Conservation (phyloP, 2,888 invertebrate species). For the Drosophila melanocephala region DNA sequence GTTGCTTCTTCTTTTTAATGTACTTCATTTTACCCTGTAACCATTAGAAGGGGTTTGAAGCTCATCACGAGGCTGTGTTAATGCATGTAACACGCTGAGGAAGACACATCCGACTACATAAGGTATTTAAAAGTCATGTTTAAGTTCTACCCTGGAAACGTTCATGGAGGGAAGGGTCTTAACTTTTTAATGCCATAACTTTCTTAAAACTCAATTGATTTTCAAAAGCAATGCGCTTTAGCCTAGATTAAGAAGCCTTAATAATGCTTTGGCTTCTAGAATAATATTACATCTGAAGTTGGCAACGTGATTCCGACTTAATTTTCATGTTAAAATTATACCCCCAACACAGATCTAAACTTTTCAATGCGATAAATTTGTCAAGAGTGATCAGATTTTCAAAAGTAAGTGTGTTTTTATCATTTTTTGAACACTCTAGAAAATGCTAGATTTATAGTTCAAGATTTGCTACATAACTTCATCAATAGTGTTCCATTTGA, state of each 20-base stretch:
- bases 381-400: neutral
- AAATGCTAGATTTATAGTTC: neutral
- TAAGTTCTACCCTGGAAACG: neutral
- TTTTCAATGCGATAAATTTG: neutral
- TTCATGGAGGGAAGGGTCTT: no score
- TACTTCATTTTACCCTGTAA: constrained; percentile 26
- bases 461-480: neutral
- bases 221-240: neutral
- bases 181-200: no score
- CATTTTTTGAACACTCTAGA: no score
- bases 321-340: neutral
- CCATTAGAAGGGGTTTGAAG: neutral
- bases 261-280: neutral
- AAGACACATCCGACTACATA: neutral
- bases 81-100: neutral
- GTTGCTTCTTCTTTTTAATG: constrained; percentile 14
- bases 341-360: no score
- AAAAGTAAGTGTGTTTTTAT: no score
- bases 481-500: neutral
- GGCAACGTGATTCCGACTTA: neutral
- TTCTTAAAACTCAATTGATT: neutral
- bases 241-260: neutral
- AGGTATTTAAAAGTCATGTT: neutral
- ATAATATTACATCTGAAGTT: neutral
- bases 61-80: neutral